A percentile compares a stretch with the other conserved stretches of the same genome.
phyloP scores from a whole-genome alignment of 2,888 invertebrate species.

The Antheraea assamensis region DNA sequence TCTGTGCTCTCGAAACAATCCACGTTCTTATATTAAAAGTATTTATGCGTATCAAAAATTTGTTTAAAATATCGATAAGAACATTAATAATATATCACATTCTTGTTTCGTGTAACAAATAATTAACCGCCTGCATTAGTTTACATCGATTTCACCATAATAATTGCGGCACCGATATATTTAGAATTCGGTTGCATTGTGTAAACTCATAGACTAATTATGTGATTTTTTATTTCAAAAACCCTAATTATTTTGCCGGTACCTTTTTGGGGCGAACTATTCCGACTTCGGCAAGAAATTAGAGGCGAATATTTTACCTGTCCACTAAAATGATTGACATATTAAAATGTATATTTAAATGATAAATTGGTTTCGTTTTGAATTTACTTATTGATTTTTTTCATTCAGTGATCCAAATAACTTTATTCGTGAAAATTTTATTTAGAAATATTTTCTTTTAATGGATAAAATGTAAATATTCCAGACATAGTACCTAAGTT shows the following conservation, averaged over 20 bases:
- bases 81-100: slow-evolving; percentile 12
- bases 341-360: slow-evolving; percentile 48
- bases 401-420: too few relatives aligned
- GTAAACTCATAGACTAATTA: slow-evolving; percentile 78
- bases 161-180: slow-evolving; percentile 67
- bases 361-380: slow-evolving; percentile 25
- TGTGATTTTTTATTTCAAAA: slow-evolving; percentile 52
- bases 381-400: too few relatives aligned
- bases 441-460: too few relatives aligned
- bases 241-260: slow-evolving; percentile 61
- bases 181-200: slow-evolving; percentile 58
- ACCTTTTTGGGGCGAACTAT: slow-evolving; percentile 49
- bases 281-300: slow-evolving; percentile 37
- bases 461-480: background rate
- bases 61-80: slow-evolving; percentile 26
- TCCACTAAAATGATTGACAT: slow-evolving; percentile 79
- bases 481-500: background rate
- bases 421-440: too few relatives aligned
- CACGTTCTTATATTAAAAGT: background rate
- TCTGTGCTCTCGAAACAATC: background rate
- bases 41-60: background rate
- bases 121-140: slow-evolving; percentile 68
- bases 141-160: slow-evolving; percentile 67
- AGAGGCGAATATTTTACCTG: slow-evolving; percentile 54
- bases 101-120: slow-evolving; percentile 32